A percentile compares a stretch with the other conserved stretches of the same genome.
phyloP scores from a whole-genome alignment of 2,888 invertebrate species.

The Desoria tigrina region DNA sequence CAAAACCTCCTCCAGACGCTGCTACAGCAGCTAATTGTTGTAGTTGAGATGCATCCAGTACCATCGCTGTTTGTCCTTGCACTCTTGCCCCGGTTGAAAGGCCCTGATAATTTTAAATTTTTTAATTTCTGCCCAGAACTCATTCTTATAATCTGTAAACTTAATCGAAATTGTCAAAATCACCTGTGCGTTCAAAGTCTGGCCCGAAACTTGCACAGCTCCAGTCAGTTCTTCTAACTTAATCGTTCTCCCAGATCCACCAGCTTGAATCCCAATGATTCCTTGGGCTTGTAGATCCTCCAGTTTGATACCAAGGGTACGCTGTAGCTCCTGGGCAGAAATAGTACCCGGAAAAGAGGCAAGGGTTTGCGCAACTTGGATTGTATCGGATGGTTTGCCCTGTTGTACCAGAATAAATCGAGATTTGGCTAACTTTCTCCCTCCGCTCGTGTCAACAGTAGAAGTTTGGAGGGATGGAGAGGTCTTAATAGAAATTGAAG shows the following conservation, averaged over 20 bases:
- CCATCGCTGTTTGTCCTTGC: constrained; percentile 35
- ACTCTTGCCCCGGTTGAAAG: constrained; percentile 36
- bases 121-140: too few relatives aligned
- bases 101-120: too few relatives aligned
- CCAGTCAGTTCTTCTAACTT: constrained; percentile 48
- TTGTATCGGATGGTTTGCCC: constrained; percentile 45
- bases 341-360: constrained; percentile 47
- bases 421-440: constrained; percentile 25
- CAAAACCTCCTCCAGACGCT: constrained; percentile 28
- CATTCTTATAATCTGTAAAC: too few relatives aligned
- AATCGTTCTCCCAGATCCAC: constrained; percentile 42
- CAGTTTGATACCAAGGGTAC: constrained; percentile 49
- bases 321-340: constrained; percentile 45
- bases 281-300: constrained; percentile 51
- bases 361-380: constrained; percentile 49
- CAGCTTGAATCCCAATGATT: constrained; percentile 45
- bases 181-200: constrained; percentile 22
- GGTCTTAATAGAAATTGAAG: constrained; percentile 16
- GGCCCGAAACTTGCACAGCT: constrained; percentile 24
- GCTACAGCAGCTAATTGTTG: constrained; percentile 47
- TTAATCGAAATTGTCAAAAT: too few relatives aligned
- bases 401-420: constrained; percentile 36
- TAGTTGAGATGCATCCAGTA: constrained; percentile 49
- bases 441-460: background rate
- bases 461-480: constrained; percentile 18